phyloP scores from a whole-genome alignment of 1,140 invertebrate genomes.

The Daktulosphaira vitifoliae region DNA sequence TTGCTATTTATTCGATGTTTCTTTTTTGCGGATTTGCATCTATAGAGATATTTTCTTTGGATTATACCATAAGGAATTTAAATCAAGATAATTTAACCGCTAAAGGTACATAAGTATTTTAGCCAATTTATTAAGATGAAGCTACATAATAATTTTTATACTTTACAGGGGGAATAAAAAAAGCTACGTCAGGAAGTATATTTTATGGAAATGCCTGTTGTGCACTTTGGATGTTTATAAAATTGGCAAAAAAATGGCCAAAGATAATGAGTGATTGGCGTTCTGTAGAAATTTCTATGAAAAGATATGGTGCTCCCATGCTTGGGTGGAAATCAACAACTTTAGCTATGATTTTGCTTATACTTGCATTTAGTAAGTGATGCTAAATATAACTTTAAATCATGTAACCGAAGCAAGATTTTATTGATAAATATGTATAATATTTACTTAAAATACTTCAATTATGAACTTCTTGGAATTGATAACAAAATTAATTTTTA shows the following conservation, averaged over 20 bases:
- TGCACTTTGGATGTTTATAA: conserved; percentile 44
- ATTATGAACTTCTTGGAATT: no score
- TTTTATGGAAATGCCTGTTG: conserved; percentile 47
- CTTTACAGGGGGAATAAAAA: conserved; percentile 45
- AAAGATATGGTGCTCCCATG: conserved; percentile 41
- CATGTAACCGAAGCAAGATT: neutral
- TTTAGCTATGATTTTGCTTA: conserved; percentile 34
- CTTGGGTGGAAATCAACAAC: conserved; percentile 35
- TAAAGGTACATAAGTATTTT: conserved; percentile 32
- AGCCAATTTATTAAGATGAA: no score
- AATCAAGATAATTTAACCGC: conserved; percentile 38
- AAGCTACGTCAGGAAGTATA: conserved; percentile 46
- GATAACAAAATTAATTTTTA: no score
- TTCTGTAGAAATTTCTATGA: conserved; percentile 44
- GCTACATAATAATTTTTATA: neutral
- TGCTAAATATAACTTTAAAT: neutral
- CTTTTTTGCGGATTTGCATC: conserved; percentile 35
- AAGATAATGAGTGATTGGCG: conserved; percentile 45
- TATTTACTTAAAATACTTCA: no score
- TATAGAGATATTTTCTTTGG: conserved; percentile 36
- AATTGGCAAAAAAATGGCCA: conserved; percentile 44
- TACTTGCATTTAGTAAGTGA: conserved; percentile 37
- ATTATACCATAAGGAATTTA: conserved; percentile 38
- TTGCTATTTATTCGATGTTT: conserved; percentile 34
- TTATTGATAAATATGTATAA: no score